Percentiles rank a stretch among this genome's conserved stretches.
These are phyloP conservation scores for Meriones psammophilus DNA, from an alignment of 2,797 vertebrate species.

Conservation along the genomic window DNA sequence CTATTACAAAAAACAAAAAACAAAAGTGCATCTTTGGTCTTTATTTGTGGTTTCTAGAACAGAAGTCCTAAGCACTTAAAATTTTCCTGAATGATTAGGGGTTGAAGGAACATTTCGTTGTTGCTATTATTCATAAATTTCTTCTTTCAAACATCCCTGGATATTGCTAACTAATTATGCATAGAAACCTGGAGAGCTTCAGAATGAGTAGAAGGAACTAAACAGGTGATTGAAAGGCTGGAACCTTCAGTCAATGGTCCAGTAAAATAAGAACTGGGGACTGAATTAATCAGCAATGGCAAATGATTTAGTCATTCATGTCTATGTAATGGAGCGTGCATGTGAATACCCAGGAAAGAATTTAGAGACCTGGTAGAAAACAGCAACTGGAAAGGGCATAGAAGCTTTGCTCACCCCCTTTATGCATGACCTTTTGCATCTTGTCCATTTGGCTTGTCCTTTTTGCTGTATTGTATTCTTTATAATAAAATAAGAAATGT, in stretches of 20 bases:
- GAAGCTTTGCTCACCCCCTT: background rate
- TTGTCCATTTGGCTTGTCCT: background rate
- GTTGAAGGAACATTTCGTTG: background rate
- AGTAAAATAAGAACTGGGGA: background rate
- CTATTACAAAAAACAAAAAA: background rate
- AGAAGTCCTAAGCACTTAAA: background rate
- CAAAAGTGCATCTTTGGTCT: background rate
- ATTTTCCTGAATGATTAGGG: background rate
- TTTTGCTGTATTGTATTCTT: background rate
- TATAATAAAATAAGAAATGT: background rate
- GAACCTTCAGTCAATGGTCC: background rate
- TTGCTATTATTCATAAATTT: background rate
- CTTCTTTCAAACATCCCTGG: background rate
- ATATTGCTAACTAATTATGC: background rate
- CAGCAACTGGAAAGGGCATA: rapidly evolving
- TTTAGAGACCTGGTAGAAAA: background rate
- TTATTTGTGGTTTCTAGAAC: background rate
- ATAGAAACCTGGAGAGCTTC: background rate
- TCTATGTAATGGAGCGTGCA: background rate
- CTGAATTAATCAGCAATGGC: background rate
- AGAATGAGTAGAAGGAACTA: background rate
- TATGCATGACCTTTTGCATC: rapidly evolving
- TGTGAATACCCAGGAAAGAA: background rate
- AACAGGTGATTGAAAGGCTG: background rate
- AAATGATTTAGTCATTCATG: background rate